Percentiles rank a stretch among this genome's conserved stretches.
Conservation (phyloP, 2,797 vertebrate genomes). For the Adrianichthys oophorus region DNA sequence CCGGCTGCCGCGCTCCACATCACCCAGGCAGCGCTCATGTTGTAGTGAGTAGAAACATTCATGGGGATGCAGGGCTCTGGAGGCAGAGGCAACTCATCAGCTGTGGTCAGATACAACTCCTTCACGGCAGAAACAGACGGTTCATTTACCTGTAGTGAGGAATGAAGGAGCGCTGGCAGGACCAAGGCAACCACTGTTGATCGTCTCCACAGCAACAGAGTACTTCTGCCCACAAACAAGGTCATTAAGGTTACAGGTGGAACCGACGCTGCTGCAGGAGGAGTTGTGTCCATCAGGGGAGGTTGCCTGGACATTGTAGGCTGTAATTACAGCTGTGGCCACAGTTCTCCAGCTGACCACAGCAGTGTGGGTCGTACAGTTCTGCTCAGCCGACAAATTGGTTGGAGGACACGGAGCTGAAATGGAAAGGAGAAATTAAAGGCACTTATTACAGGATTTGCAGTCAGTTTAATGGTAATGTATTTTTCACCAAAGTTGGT, state of each 20-base stretch:
- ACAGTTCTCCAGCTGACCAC: conserved; percentile 60
- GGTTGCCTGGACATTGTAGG: conserved; percentile 57
- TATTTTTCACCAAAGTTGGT: too few species aligned
- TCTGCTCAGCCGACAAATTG: conserved; percentile 48
- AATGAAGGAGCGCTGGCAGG: conserved; percentile 38
- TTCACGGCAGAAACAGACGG: neutral
- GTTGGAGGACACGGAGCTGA: conserved; percentile 71
- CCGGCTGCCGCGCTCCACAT: conserved; percentile 40
- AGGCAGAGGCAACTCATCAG: conserved; percentile 1
- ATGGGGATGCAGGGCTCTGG: conserved; percentile 67
- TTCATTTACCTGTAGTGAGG: conserved; percentile 58
- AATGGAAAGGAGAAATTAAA: conserved; percentile 7
- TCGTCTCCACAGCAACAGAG: conserved; percentile 60
- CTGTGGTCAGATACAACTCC: conserved; percentile 3
- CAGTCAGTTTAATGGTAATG: too few species aligned
- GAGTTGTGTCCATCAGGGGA: conserved; percentile 44
- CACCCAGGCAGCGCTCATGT: conserved; percentile 33
- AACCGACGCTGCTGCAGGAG: conserved; percentile 58
- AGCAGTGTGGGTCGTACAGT: conserved; percentile 50
- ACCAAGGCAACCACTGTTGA: conserved; percentile 60
- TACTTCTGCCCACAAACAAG: conserved; percentile 75
- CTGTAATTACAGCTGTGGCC: conserved; percentile 34
- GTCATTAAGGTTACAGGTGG: conserved; percentile 55
- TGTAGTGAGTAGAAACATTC: conserved; percentile 53
- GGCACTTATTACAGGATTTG: neutral